Evolutionary conservation across 2,888 invertebrate species (phyloP).

Genomic region (Microdon myrmicae): DNA sequence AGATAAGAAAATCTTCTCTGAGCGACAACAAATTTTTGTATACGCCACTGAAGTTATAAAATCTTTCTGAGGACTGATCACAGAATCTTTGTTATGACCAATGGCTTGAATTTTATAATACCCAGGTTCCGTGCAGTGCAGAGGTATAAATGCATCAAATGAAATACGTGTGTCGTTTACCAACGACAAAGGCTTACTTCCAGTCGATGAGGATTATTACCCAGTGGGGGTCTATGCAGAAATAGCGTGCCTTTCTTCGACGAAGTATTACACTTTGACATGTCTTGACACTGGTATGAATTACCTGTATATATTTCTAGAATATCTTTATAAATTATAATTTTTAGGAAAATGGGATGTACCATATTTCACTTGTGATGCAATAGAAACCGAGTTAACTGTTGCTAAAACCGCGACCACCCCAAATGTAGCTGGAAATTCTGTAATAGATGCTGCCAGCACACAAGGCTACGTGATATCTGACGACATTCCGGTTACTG

Average conservation of each 20-base stretch:
- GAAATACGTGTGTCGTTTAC: constrained; percentile 63
- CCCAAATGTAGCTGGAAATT: too few species aligned
- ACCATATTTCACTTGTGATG: background rate
- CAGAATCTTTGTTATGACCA: too few species aligned
- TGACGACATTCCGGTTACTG: too few species aligned
- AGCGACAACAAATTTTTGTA: too few species aligned
- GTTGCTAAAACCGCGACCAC: too few species aligned
- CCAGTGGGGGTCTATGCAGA: constrained; percentile 68
- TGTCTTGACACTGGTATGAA: constrained; percentile 71
- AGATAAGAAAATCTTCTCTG: too few species aligned
- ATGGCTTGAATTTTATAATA: background rate
- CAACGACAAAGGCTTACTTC: constrained; percentile 59
- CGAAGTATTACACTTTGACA: constrained; percentile 66
- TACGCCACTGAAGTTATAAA: too few species aligned
- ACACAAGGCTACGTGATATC: too few species aligned
- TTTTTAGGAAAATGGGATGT: constrained; percentile 51
- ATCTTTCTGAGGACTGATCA: too few species aligned
- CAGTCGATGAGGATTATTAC: constrained; percentile 46
- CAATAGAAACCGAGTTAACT: too few species aligned
- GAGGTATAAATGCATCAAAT: constrained; percentile 60
- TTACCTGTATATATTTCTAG: too few species aligned
- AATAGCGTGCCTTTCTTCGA: constrained; percentile 68
- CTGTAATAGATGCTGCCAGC: too few species aligned
- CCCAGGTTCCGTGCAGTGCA: constrained; percentile 61
- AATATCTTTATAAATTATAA: background rate